Percentiles rank a stretch among this genome's conserved stretches.
phyloP scores from a whole-genome alignment of 2,797 vertebrate species.

The Poeciliopsis infans region DNA sequence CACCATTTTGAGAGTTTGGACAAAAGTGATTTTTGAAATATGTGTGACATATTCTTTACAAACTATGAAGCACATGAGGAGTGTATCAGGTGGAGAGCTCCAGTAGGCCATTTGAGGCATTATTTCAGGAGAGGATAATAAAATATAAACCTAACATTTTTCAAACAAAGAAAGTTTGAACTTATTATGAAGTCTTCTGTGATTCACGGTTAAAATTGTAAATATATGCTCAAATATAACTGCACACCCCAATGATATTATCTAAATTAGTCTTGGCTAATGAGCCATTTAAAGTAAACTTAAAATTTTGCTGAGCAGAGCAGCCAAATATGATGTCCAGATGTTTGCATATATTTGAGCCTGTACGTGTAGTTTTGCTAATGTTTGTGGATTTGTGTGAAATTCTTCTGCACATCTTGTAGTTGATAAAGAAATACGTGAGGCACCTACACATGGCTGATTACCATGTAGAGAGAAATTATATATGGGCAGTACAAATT shows the following conservation, averaged over 20 bases:
- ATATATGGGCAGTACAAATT: not conserved
- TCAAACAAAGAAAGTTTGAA: not conserved
- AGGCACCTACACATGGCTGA: not conserved
- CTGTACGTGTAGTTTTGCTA: not conserved
- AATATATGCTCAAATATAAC: not conserved
- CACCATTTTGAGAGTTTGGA: constrained; percentile 1
- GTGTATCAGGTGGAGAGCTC: not conserved
- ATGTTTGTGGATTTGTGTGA: not conserved
- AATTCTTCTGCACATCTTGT: not conserved
- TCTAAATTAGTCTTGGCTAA: not conserved
- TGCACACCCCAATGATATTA: not conserved
- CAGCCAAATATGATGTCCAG: not conserved
- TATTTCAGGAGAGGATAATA: not conserved
- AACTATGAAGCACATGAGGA: not conserved
- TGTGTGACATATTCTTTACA: not conserved
- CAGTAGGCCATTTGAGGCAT: not conserved
- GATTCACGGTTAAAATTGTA: not conserved
- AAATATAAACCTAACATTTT: not conserved
- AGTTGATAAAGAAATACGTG: not conserved
- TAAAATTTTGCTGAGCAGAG: not conserved
- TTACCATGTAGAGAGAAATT: not conserved
- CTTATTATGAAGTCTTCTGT: not conserved
- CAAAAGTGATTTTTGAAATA: constrained; percentile 10
- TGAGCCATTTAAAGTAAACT: not conserved
- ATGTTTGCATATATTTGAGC: not conserved